Evolutionary conservation across 2,888 invertebrate species (phyloP).

Genomic region (Dryomyza anilis): DNA sequence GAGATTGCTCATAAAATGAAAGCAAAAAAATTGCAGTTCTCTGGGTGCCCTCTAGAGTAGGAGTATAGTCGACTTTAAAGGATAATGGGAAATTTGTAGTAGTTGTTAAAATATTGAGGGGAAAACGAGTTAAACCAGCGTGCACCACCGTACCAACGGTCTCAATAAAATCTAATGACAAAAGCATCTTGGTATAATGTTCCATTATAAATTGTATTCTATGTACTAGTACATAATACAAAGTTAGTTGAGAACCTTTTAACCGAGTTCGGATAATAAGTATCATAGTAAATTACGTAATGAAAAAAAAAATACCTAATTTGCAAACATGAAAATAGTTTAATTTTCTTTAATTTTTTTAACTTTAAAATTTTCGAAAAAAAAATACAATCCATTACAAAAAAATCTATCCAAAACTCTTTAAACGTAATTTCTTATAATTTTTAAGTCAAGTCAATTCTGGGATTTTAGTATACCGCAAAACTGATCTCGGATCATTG

Average conservation of each 20-base stretch:
- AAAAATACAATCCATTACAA: too few relatives aligned
- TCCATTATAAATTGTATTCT: neutral
- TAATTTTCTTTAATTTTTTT: neutral
- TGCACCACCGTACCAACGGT: neutral
- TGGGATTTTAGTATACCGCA: too few relatives aligned
- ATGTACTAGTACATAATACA: neutral
- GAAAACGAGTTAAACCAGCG: neutral
- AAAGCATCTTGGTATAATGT: neutral
- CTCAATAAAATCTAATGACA: constrained; percentile 7
- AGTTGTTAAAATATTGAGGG: neutral
- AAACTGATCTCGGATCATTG: too few relatives aligned
- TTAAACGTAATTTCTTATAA: too few relatives aligned
- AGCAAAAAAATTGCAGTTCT: constrained; percentile 2
- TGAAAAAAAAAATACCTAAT: neutral
- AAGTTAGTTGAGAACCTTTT: neutral
- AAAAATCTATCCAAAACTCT: too few relatives aligned
- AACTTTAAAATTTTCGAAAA: too few relatives aligned
- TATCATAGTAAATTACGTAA: neutral
- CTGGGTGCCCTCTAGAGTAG: neutral
- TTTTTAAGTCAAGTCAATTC: too few relatives aligned
- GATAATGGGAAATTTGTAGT: neutral
- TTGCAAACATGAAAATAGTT: neutral
- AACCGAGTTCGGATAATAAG: neutral
- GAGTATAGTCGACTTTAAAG: neutral
- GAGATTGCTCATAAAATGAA: constrained; percentile 8